A percentile compares a stretch with the other conserved stretches of the same genome.
phyloP scores from a whole-genome alignment of 2,113 vertebrate genomes.

The Sinocyclocheilus rhinocerous region DNA sequence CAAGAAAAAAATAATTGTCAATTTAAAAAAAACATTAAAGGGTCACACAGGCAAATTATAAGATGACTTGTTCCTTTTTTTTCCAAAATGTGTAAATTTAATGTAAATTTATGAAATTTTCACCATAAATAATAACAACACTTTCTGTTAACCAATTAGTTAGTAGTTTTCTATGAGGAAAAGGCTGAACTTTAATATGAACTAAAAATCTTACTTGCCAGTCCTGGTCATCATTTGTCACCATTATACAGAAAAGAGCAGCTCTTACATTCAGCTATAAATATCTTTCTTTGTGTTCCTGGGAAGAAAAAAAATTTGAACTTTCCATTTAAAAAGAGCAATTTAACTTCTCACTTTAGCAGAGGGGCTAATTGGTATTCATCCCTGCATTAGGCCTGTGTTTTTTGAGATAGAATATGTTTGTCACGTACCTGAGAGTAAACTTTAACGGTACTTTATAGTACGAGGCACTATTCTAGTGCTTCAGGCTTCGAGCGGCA shows the following conservation, averaged over 20 bases:
- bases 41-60: no score
- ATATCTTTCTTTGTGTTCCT: background rate
- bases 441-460: conserved; percentile 36
- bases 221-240: no score
- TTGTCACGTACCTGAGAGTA: conserved; percentile 49
- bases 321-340: background rate
- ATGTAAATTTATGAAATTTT: no score
- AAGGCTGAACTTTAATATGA: no score
- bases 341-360: conserved; percentile 15
- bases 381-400: conserved; percentile 19
- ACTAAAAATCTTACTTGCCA: no score
- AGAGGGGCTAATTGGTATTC: conserved; percentile 42
- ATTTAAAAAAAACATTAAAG: no score
- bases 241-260: background rate
- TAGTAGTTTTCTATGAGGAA: no score
- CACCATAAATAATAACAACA: no score
- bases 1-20: no score
- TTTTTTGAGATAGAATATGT: conserved; percentile 29
- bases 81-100: no score
- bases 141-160: no score
- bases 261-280: background rate
- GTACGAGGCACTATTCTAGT: conserved; percentile 7
- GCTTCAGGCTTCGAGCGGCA: conserved; percentile 34
- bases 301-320: background rate
- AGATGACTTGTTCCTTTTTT: no score